phyloP scores from a whole-genome alignment of 1,140 invertebrate species.

The Tribolium castaneum region DNA sequence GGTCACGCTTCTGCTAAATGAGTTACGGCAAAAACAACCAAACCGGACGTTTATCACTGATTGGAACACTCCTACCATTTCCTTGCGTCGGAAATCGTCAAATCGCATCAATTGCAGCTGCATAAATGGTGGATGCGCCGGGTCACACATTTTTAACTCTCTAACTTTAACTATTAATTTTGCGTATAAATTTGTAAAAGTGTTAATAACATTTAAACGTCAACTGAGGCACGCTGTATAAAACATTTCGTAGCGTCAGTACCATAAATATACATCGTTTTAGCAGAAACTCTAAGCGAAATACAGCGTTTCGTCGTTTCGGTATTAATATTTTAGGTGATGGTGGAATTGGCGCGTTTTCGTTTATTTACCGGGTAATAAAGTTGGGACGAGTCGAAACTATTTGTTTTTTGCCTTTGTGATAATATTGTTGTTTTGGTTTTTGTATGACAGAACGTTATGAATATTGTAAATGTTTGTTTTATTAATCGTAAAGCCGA shows the following conservation, averaged over 20 bases:
- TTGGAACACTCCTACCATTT: constrained; percentile 13
- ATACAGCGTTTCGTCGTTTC: neutral
- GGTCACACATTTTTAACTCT: too few species aligned
- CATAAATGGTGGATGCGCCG: too few species aligned
- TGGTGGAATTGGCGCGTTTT: neutral
- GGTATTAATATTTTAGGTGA: neutral
- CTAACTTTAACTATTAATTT: too few species aligned
- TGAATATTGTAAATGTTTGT: neutral
- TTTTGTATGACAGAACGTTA: neutral
- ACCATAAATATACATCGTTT: neutral
- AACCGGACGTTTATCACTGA: constrained; percentile 25
- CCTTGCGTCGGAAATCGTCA: neutral
- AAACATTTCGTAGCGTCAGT: neutral
- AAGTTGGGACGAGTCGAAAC: neutral
- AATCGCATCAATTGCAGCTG: neutral
- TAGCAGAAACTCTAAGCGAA: neutral
- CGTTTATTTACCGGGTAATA: neutral
- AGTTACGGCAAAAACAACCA: constrained; percentile 38
- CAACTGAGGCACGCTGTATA: neutral
- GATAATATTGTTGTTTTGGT: neutral
- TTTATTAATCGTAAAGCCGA: neutral
- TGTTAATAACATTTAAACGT: too few species aligned
- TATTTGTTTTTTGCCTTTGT: neutral
- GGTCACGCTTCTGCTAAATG: constrained; percentile 32
- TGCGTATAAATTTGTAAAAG: too few species aligned